These are phyloP conservation scores for Stramonita haemastoma DNA, from an alignment of 2,888 invertebrate genomes.

Conservation along the genomic window DNA sequence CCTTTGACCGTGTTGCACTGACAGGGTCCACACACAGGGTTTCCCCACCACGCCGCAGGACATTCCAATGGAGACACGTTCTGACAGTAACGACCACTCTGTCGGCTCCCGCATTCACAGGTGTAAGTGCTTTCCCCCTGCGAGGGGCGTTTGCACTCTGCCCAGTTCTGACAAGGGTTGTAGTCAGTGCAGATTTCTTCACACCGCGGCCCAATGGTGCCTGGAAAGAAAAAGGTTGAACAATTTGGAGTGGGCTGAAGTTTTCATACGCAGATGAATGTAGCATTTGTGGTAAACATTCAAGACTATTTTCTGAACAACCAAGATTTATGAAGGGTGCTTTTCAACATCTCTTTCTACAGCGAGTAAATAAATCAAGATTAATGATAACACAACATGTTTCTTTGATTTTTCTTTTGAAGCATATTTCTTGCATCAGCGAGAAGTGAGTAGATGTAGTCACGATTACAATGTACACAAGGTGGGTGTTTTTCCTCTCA, in stretches of 20 bases:
- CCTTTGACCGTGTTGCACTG: constrained; percentile 89
- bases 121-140: constrained; percentile 82
- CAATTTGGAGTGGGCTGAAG: not conserved
- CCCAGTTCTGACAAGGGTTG: constrained; percentile 88
- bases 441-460: too few species aligned
- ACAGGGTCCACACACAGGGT: constrained; percentile 95
- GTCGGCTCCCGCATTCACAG: constrained; percentile 88
- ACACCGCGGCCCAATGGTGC: constrained; percentile 81
- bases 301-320: too few species aligned
- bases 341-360: too few species aligned
- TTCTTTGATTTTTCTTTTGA: too few species aligned
- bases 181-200: constrained; percentile 86
- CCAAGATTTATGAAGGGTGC: too few species aligned
- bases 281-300: too few species aligned
- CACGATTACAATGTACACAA: too few species aligned
- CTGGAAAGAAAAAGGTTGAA: constrained; percentile 60
- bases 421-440: too few species aligned
- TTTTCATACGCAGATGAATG: too few species aligned
- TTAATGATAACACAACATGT: too few species aligned
- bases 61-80: constrained; percentile 80
- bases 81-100: constrained; percentile 80
- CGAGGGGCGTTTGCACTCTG: constrained; percentile 81
- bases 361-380: too few species aligned
- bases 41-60: constrained; percentile 96
- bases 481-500: too few species aligned